Percentiles rank a stretch among this genome's conserved stretches.
These are phyloP conservation scores for Timema podura DNA, from an alignment of 2,888 invertebrate genomes.

Conservation along the genomic window DNA sequence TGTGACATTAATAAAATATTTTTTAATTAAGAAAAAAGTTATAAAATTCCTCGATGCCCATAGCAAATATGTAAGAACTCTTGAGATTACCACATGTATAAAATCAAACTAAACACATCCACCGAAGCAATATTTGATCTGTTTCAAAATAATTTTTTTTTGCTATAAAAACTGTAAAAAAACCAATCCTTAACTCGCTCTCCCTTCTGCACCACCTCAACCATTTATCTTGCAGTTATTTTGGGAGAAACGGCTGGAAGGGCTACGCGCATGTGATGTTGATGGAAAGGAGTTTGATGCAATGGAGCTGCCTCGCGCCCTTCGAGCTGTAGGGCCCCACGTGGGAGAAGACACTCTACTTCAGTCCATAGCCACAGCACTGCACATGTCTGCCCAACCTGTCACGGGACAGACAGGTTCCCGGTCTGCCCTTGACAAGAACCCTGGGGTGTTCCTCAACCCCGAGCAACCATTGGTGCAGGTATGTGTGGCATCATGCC, in stretches of 20 bases:
- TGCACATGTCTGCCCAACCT: slow-evolving; percentile 84
- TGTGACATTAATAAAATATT: too few relatives aligned
- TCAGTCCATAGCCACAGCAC: slow-evolving; percentile 92
- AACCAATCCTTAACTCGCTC: too few relatives aligned
- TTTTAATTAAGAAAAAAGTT: too few relatives aligned
- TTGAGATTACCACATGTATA: too few relatives aligned
- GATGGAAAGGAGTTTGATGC: slow-evolving; percentile 77
- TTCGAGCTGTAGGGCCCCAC: slow-evolving; percentile 79
- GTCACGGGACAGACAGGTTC: slow-evolving; percentile 85
- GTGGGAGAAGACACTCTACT: slow-evolving; percentile 82
- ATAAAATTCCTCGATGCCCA: too few relatives aligned
- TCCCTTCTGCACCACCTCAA: too few relatives aligned
- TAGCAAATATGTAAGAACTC: too few relatives aligned
- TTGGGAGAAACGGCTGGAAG: slow-evolving; percentile 60
- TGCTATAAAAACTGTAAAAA: too few relatives aligned
- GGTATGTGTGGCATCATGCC: slow-evolving; percentile 41
- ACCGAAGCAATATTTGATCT: too few relatives aligned
- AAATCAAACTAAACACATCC: too few relatives aligned
- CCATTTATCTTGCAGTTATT: slow-evolving; percentile 46
- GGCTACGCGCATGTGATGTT: slow-evolving; percentile 82
- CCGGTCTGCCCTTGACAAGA: slow-evolving; percentile 78
- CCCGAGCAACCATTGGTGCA: slow-evolving; percentile 95
- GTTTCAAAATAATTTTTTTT: too few relatives aligned
- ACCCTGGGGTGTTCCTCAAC: slow-evolving; percentile 91
- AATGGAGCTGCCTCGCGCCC: slow-evolving; percentile 78